phyloP scores from a whole-genome alignment of 1,140 invertebrate genomes.

The Gryon sp. region DNA sequence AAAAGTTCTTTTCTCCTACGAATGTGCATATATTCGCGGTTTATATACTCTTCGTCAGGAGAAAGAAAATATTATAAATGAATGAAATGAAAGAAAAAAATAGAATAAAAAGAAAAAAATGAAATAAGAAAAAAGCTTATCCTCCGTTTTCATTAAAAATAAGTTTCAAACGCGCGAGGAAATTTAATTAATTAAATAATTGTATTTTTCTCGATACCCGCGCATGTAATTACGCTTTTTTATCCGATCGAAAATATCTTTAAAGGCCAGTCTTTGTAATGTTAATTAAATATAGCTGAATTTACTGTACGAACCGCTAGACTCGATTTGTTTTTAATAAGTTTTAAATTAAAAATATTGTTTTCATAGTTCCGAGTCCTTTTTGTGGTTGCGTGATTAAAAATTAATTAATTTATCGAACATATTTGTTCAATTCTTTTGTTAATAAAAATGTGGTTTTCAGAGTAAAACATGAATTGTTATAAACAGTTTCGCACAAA shows the following conservation, averaged over 20 bases:
- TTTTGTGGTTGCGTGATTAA: conserved; percentile 1
- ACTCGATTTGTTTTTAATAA: conserved; percentile 20
- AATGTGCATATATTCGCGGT: conserved; percentile 28
- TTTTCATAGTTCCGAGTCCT: neutral
- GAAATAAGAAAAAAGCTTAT: conserved; percentile 3
- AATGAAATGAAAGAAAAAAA: neutral
- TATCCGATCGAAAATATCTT: conserved; percentile 45
- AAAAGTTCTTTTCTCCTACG: conserved; percentile 14
- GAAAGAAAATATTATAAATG: no score
- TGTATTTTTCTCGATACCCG: conserved; percentile 46
- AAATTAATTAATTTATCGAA: conserved; percentile 17
- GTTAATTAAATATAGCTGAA: conserved; percentile 43
- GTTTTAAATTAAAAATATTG: conserved; percentile 17
- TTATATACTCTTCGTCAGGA: conserved; percentile 7
- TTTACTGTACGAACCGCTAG: conserved; percentile 14
- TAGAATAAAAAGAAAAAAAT: neutral
- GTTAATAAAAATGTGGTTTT: no score
- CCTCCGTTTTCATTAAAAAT: conserved; percentile 29
- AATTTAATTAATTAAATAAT: conserved; percentile 56
- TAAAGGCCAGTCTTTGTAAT: conserved; percentile 26
- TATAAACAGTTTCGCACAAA: no score
- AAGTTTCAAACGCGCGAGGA: conserved; percentile 7
- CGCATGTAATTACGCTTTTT: conserved; percentile 47
- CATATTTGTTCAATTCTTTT: no score
- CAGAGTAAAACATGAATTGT: no score